phyloP scores from a whole-genome alignment of 2,113 vertebrate species.

The Caracal caracal region DNA sequence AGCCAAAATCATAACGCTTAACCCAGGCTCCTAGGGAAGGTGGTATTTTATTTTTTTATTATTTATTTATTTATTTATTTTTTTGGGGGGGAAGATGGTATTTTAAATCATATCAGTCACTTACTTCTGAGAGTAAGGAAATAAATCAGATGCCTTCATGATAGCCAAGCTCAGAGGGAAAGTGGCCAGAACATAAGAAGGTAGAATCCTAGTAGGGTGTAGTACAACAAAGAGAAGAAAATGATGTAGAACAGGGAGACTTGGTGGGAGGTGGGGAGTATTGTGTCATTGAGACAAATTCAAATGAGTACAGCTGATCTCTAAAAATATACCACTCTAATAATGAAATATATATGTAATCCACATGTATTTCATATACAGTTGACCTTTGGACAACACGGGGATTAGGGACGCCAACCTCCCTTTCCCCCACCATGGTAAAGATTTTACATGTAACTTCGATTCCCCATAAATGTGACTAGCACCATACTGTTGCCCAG shows the following conservation, averaged over 20 bases:
- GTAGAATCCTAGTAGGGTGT: not conserved
- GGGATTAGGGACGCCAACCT: not conserved
- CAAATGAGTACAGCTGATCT: not conserved
- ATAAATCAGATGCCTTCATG: not conserved
- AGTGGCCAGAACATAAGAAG: not conserved
- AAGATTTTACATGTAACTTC: not conserved
- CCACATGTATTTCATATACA: not conserved
- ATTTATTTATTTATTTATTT: too few species aligned
- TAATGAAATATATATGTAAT: not conserved
- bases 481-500: not conserved
- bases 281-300: not conserved
- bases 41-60: not conserved
- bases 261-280: not conserved
- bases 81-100: too few species aligned
- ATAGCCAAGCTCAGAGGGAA: not conserved
- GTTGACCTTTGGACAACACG: not conserved
- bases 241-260: not conserved
- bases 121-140: not conserved
- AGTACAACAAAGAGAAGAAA: not conserved
- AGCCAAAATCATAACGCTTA: too few species aligned
- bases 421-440: not conserved
- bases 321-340: not conserved
- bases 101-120: not conserved
- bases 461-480: not conserved
- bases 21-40: too few species aligned